Base-by-base conservation (phyloP, 2,888 invertebrate species). In the Fissipunctia ypsillon region DNA sequence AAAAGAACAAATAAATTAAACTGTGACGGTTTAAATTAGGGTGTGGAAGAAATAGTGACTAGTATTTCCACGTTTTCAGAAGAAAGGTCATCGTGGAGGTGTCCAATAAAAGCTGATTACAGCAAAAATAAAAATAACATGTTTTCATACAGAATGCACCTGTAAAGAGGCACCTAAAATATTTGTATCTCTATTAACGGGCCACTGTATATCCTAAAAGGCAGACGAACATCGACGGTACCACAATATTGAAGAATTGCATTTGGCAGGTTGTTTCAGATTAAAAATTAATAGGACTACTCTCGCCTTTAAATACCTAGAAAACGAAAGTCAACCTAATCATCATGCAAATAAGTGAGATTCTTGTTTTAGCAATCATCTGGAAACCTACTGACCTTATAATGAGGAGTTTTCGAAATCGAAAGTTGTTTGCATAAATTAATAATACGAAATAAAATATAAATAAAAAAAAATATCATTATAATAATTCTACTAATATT, bases 261-360 rank as follows among this genome's bases (percentile, higher is more conserved):
- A 60, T 38, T 43, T 43, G 68, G 19, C 19, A 35, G 19, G 14
- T 35, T 35, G 7, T 35, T 28, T 69, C 5, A 50, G 38, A 52
- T 31, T 41, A 14, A 52, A 71, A 41, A n/a, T 71, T 41, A 59
- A 38, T 16, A 61, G n/a, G 41, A 48, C 35, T 43, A n/a, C 14
- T 12, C n/a, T 12, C n/a, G 4, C 6, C 1, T 50, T 68, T 28
- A 28, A 70, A 43, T 61, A 64, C 25, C 48, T 67, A 74, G 70
- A 86, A 87, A 88, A 81, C 48, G 84, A 89, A 90, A 89, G 88
- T 87, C 66, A 71, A 78, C 76, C 64, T 80, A 85, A 88, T 87
- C 68, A 81, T 80, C 78, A 87, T 83, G 78, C 77, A 82, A 80
- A 80, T 78, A 78, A 73, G 73, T 76, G 71, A 86, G 76, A 86